Percentiles rank a stretch among this genome's conserved stretches.
Conservation (phyloP, 2,113 vertebrate genomes). For the Xenopus laevis region DNA sequence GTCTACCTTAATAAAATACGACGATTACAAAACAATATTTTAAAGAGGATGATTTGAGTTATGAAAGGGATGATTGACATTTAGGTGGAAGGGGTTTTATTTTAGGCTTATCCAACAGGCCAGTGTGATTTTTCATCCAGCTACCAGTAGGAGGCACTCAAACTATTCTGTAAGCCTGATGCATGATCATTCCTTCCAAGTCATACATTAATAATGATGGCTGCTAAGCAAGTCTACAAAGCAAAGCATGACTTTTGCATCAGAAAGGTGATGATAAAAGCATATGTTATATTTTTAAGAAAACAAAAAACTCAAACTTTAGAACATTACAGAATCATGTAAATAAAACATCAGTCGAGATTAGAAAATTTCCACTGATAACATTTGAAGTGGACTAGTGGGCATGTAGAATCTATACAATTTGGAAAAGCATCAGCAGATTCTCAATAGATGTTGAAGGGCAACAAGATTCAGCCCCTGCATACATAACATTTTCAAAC, state of each 20-base stretch:
- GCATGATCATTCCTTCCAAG: neutral
- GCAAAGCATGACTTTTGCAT: neutral
- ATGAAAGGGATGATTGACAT: neutral
- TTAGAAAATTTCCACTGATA: too few relatives aligned
- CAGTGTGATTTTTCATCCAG: conserved; percentile 46
- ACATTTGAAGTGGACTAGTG: too few relatives aligned
- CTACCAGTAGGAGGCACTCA: conserved; percentile 32
- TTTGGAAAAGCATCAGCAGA: too few relatives aligned
- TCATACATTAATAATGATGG: neutral
- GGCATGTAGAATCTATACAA: too few relatives aligned
- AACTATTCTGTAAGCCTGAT: conserved; percentile 30
- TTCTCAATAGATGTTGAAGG: too few relatives aligned
- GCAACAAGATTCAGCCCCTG: too few relatives aligned
- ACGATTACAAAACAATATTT: neutral
- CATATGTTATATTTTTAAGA: too few relatives aligned
- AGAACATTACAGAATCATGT: too few relatives aligned
- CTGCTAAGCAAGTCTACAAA: neutral
- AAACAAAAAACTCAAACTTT: neutral
- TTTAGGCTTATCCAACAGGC: neutral
- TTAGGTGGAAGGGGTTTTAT: too few relatives aligned
- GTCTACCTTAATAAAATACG: neutral
- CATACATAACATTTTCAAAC: too few relatives aligned
- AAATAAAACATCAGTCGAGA: too few relatives aligned
- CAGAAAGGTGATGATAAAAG: neutral
- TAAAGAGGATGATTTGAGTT: neutral